Conservation (phyloP, 2,113 vertebrate species). For the Macquaria australasica region DNA sequence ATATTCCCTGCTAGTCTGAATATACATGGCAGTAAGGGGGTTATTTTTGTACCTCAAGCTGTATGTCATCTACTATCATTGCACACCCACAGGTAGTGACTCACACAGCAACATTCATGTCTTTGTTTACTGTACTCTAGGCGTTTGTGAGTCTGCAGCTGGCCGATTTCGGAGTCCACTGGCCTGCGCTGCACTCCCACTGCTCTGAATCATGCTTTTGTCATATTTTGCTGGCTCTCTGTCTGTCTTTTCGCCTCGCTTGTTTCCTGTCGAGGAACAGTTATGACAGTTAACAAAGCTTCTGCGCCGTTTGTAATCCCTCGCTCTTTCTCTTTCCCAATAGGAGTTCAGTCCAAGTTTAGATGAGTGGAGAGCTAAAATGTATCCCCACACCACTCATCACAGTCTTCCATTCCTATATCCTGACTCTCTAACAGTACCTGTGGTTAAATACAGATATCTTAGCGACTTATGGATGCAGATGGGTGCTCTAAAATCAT, state of each 20-base stretch:
- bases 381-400: background rate
- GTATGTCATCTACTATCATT: conserved; percentile 33
- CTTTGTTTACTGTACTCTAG: background rate
- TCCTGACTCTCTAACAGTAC: background rate
- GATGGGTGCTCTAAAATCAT: background rate
- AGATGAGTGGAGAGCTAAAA: conserved; percentile 40
- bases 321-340: conserved; percentile 30
- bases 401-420: conserved; percentile 10
- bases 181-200: background rate
- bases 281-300: conserved; percentile 51
- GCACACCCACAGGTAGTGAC: conserved; percentile 29
- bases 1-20: background rate
- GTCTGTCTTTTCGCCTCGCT: conserved; percentile 36
- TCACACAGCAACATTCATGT: conserved; percentile 25
- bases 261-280: conserved; percentile 32
- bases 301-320: conserved; percentile 16
- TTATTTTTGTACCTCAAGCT: conserved; percentile 43
- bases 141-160: background rate
- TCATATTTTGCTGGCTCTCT: conserved; percentile 10
- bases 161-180: background rate
- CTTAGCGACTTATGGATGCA: background rate
- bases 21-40: background rate
- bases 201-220: conserved; percentile 28
- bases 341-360: conserved; percentile 44
- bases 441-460: background rate